These are phyloP conservation scores for Proctacanthus coquilletti DNA, from an alignment of 1,140 invertebrate species.

Conservation along the genomic window DNA sequence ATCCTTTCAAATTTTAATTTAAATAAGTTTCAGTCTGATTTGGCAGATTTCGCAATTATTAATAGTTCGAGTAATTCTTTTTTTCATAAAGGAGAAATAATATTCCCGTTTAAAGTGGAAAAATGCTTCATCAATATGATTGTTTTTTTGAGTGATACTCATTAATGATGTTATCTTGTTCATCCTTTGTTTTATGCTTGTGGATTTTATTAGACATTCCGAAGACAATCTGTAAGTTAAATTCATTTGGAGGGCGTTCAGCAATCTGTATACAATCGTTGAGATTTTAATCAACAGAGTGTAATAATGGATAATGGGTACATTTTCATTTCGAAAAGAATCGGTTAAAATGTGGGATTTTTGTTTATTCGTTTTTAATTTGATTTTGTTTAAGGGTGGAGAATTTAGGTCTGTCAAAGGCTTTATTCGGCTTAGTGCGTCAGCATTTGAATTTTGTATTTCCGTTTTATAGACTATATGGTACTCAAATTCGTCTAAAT, in stretches of 20 bases:
- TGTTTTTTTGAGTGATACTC: not conserved
- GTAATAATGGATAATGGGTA: not conserved
- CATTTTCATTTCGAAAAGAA: not conserved
- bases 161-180: not conserved
- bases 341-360: not conserved
- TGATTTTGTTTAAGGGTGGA: not conserved
- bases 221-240: conserved; percentile 1
- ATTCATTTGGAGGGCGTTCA: conserved; percentile 1
- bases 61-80: not conserved
- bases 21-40: not conserved
- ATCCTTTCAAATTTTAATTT: not conserved
- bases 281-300: conserved; percentile 1
- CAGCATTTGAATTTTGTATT: conserved; percentile 18
- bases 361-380: not conserved
- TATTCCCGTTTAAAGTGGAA: not conserved
- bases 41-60: not conserved
- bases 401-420: not conserved
- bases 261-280: not conserved
- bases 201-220: not conserved
- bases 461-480: conserved; percentile 29
- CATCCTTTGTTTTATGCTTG: not conserved
- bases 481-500: conserved; percentile 15
- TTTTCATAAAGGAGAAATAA: conserved; percentile 1
- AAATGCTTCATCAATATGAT: not conserved
- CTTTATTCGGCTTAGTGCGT: conserved; percentile 13